Percentiles rank a stretch among this genome's conserved stretches.
Evolutionary conservation across 2,113 vertebrate species (phyloP).

Genomic region (Poeciliopsis occidentalis): DNA sequence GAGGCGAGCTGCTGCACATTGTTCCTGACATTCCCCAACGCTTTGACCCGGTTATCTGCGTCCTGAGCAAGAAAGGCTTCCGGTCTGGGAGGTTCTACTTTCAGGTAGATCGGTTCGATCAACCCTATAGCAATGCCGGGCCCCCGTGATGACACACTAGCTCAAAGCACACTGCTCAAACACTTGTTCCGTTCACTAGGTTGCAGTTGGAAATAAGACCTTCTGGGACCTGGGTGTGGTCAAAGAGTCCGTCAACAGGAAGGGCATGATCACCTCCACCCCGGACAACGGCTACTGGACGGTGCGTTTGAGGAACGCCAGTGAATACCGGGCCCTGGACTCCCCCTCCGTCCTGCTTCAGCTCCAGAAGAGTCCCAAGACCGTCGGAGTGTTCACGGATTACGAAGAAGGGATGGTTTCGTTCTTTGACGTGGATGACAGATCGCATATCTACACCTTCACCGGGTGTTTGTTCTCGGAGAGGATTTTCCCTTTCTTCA

Average conservation of each 20-base stretch:
- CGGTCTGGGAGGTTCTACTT: slow-evolving; percentile 78
- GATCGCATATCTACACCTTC: slow-evolving; percentile 72
- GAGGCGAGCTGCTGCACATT: slow-evolving; percentile 59
- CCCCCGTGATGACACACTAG: too few species aligned
- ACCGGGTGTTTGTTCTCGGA: slow-evolving; percentile 54
- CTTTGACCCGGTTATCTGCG: slow-evolving; percentile 75
- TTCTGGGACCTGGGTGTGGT: slow-evolving; percentile 84
- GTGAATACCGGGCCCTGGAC: slow-evolving; percentile 75
- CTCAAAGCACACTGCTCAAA: too few species aligned
- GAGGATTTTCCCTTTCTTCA: slow-evolving; percentile 70
- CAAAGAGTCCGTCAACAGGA: slow-evolving; percentile 75
- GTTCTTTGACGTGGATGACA: slow-evolving; percentile 59
- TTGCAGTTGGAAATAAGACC: slow-evolving; percentile 67
- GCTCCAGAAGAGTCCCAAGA: slow-evolving; percentile 34
- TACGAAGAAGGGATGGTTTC: slow-evolving; percentile 65
- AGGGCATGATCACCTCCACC: slow-evolving; percentile 74
- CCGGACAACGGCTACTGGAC: slow-evolving; percentile 79
- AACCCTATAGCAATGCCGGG: background rate
- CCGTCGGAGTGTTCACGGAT: slow-evolving; percentile 69
- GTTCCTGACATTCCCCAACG: slow-evolving; percentile 70
- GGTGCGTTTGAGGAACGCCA: slow-evolving; percentile 73
- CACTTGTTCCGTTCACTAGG: slow-evolving; percentile 32
- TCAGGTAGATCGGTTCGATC: slow-evolving; percentile 40
- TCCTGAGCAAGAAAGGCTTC: slow-evolving; percentile 73
- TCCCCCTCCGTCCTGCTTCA: slow-evolving; percentile 48